Percentiles rank a stretch among this genome's conserved stretches.
Evolutionary conservation across 2,888 invertebrate genomes (phyloP).

Genomic region (Drosophila quinaria): DNA sequence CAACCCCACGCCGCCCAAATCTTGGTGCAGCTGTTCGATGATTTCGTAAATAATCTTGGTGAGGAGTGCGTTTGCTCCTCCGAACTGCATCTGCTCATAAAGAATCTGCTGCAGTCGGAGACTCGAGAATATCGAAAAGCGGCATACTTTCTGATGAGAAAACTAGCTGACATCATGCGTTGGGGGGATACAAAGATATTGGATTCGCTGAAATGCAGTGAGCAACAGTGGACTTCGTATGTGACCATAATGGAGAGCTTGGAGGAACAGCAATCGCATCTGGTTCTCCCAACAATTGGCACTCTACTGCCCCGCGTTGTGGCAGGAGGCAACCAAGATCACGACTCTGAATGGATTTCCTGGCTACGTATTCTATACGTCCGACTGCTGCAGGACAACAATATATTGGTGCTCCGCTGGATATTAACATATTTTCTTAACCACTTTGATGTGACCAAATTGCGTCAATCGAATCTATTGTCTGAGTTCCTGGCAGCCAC

Average conservation of each 20-base stretch:
- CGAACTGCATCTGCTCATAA: slow-evolving; percentile 56
- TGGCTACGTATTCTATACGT: slow-evolving; percentile 73
- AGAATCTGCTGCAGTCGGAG: slow-evolving; percentile 63
- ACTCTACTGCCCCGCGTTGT: slow-evolving; percentile 54
- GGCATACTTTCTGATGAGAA: slow-evolving; percentile 73
- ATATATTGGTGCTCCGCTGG: slow-evolving; percentile 83
- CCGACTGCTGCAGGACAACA: slow-evolving; percentile 77
- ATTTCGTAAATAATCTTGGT: slow-evolving; percentile 58
- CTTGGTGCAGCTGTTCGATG: slow-evolving; percentile 74
- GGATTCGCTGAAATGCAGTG: slow-evolving; percentile 40
- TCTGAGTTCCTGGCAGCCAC: slow-evolving; percentile 72
- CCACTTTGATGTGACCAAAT: slow-evolving; percentile 45
- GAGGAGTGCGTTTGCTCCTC: slow-evolving; percentile 39
- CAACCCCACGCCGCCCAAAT: slow-evolving; percentile 63
- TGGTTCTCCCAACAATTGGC: slow-evolving; percentile 81
- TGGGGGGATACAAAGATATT: slow-evolving; percentile 1
- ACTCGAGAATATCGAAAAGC: slow-evolving; percentile 73
- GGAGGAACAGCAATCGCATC: slow-evolving; percentile 84
- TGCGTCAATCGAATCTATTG: slow-evolving; percentile 56
- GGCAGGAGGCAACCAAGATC: not conserved
- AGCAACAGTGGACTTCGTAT: slow-evolving; percentile 69
- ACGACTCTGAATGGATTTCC: slow-evolving; percentile 24
- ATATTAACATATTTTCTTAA: slow-evolving; percentile 68
- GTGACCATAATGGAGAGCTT: slow-evolving; percentile 81
- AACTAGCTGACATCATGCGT: slow-evolving; percentile 38